phyloP scores from a whole-genome alignment of 2,113 vertebrate species.

The Cygnus atratus region DNA sequence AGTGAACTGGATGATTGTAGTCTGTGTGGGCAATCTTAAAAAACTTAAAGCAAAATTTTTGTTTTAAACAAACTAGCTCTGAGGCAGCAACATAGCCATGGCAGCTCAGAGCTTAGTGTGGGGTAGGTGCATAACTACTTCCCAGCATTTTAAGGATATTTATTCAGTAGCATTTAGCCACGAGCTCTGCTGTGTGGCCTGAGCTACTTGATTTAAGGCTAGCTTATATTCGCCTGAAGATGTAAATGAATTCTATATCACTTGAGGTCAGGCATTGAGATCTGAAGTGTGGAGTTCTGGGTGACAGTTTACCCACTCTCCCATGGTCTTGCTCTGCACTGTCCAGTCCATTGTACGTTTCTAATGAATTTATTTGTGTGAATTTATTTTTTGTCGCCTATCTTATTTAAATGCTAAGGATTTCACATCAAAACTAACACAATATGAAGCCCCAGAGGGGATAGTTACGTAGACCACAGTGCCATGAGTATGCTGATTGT shows the following conservation, averaged over 20 bases:
- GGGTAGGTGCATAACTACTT: not conserved
- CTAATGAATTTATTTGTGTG: slow-evolving; percentile 46
- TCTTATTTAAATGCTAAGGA: slow-evolving; percentile 4
- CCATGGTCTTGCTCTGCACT: slow-evolving; percentile 3
- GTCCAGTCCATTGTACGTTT: slow-evolving; percentile 32
- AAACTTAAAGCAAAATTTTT: not conserved
- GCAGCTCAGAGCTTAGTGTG: not conserved
- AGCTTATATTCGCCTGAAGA: not conserved
- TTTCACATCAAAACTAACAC: not conserved
- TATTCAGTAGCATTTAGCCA: not conserved
- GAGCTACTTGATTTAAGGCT: not conserved
- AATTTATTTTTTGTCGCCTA: slow-evolving; percentile 30
- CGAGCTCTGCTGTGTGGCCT: not conserved
- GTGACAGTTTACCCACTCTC: not conserved
- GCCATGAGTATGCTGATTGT: slow-evolving; percentile 51
- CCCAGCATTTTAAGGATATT: not conserved
- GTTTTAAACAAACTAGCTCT: not conserved
- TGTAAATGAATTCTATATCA: not conserved
- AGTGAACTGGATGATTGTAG: not conserved
- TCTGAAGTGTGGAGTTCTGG: slow-evolving; percentile 22
- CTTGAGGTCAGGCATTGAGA: slow-evolving; percentile 9
- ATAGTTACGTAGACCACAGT: not conserved
- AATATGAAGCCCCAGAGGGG: not conserved
- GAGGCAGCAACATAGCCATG: not conserved
- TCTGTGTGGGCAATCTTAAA: not conserved